A percentile compares a stretch with the other conserved stretches of the same genome.
phyloP scores from a whole-genome alignment of 2,888 invertebrate genomes.

The Ectemnius continuus region DNA sequence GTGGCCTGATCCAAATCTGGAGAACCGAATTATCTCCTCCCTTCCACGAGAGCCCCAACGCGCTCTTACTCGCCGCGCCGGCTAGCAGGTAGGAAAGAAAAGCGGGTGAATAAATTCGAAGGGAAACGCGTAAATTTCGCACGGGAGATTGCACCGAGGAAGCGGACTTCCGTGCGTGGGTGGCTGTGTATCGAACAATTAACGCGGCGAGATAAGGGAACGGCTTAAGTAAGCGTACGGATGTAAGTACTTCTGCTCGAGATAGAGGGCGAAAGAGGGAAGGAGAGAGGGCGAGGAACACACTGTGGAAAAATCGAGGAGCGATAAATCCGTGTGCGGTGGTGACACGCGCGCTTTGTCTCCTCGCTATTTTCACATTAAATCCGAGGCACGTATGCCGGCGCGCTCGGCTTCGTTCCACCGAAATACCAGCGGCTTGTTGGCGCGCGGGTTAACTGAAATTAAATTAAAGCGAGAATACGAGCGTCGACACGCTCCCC shows the following conservation, averaged over 20 bases:
- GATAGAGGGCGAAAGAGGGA: neutral
- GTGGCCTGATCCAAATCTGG: too few species aligned
- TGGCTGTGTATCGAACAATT: slow-evolving; percentile 65
- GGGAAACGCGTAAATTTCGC: slow-evolving; percentile 51
- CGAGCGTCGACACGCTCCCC: slow-evolving; percentile 11
- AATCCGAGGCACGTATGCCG: slow-evolving; percentile 32
- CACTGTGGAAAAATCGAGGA: slow-evolving; percentile 7
- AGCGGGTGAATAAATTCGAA: too few species aligned
- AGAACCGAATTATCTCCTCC: too few species aligned
- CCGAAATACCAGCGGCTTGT: slow-evolving; percentile 40
- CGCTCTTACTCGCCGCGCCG: too few species aligned
- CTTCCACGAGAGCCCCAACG: too few species aligned
- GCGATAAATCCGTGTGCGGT: slow-evolving; percentile 1
- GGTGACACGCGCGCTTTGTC: slow-evolving; percentile 21
- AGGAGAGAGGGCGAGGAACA: slow-evolving; percentile 26
- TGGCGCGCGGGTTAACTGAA: slow-evolving; percentile 46
- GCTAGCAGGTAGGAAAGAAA: too few species aligned
- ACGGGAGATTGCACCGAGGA: slow-evolving; percentile 63
- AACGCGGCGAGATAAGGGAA: slow-evolving; percentile 62
- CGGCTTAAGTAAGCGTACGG: slow-evolving; percentile 42
- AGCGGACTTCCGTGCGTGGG: slow-evolving; percentile 70
- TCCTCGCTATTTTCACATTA: slow-evolving; percentile 56
- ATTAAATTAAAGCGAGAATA: slow-evolving; percentile 47
- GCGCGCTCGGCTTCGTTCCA: slow-evolving; percentile 19
- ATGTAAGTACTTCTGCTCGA: slow-evolving; percentile 34